Conservation (phyloP, 2,888 invertebrate genomes). For the Lymantria dispar region DNA sequence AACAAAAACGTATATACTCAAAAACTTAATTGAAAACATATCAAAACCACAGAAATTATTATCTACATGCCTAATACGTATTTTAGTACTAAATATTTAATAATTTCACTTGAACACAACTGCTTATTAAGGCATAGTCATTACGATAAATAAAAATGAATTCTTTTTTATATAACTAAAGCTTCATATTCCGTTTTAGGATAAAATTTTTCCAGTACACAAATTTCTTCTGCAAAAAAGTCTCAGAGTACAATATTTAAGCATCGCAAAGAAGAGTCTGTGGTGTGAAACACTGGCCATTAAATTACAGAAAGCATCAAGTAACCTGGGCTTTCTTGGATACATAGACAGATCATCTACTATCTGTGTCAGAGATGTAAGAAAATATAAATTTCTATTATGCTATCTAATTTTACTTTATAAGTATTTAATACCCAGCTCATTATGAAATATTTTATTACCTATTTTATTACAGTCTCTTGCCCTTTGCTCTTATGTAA, state of each 20-base stretch:
- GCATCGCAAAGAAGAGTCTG: slow-evolving; percentile 52
- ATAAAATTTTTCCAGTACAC: slow-evolving; percentile 50
- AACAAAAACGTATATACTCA: too few relatives aligned
- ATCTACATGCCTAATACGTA: too few relatives aligned
- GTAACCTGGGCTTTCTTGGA: slow-evolving; percentile 50
- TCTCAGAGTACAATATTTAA: slow-evolving; percentile 57
- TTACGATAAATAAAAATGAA: slow-evolving; percentile 3
- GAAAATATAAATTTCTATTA: not conserved
- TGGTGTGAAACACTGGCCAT: slow-evolving; percentile 61
- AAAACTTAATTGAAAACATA: too few relatives aligned
- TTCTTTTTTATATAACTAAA: slow-evolving; percentile 1
- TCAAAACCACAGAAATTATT: too few relatives aligned
- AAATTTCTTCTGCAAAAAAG: slow-evolving; percentile 61
- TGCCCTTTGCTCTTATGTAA: too few relatives aligned
- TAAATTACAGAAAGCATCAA: slow-evolving; percentile 55
- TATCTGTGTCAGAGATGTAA: slow-evolving; percentile 62
- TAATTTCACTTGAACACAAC: too few relatives aligned
- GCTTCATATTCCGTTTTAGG: slow-evolving; percentile 41
- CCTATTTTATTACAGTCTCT: too few relatives aligned
- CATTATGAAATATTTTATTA: too few relatives aligned
- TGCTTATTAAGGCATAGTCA: not conserved
- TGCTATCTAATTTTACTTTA: not conserved
- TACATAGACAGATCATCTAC: slow-evolving; percentile 33
- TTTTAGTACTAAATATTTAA: too few relatives aligned
- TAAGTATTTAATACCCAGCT: too few relatives aligned